Evolutionary conservation across 2,113 vertebrate species (phyloP), one percentile per base, ranked within the genome.

Genomic region (Corythornis cristatus): DNA sequence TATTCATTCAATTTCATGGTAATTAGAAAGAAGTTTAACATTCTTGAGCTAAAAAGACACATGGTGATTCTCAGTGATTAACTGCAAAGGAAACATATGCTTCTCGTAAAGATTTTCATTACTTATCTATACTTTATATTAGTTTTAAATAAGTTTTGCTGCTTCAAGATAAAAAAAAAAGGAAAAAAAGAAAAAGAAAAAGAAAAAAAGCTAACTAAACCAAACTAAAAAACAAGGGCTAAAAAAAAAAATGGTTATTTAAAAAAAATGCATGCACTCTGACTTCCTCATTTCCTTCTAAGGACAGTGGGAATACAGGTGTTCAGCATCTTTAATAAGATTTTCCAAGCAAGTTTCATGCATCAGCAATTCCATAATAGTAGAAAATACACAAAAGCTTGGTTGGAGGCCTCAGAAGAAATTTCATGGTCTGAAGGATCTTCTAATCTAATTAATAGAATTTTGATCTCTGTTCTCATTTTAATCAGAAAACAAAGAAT

Each of bases 401-500:
- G 18, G 35, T 13, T 81, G 56, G 64, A 88, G 11, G 20, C 43
- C 56, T 83, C 77, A 62, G 79, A 87, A 77, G 26, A 83, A 62
- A 85, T 88, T 31, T 85, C 62, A 73, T 31, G 51, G 60, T 86
- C 46, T 67, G 74, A 70, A 62, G 43, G 20, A 48, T 72, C n/a
- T 89, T 83, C 29, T 67, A 80, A 85, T 86, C 31, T 83, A 87
- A 75, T 92, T 65, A 91, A 76, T 9, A 62, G 17, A 35, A 53
- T 22, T 67, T 74, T 74, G 56, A 83, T 48, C 17, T 70, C 53
- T 53, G 58, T 53, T 81, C 66, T 72, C 50, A 90, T 65, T 89
- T 92, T 57, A 86, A 91, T 73, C 45, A 81, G 58, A 86, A 86
- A 89, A 83, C 37, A 77, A 73, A 93, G 40, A 95, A 78, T 42